Conservation (phyloP, 35 echinoderm and acorn worm genomes). For the Apostichopus californicus region DNA sequence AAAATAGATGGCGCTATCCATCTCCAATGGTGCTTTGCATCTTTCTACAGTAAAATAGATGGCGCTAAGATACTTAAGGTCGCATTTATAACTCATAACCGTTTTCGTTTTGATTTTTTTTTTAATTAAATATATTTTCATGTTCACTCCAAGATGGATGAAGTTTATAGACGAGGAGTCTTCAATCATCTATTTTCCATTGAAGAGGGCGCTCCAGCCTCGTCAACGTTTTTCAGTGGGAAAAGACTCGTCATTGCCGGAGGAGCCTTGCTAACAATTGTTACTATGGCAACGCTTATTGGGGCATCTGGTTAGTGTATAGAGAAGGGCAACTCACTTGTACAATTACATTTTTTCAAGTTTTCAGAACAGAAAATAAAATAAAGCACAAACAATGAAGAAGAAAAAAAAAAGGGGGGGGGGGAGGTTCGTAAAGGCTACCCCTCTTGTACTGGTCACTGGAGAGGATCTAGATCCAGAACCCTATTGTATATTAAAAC, state of each 20-base stretch:
- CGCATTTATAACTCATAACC: not conserved
- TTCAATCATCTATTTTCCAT: constrained; percentile 19
- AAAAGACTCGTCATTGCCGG: not conserved
- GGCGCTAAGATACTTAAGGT: too few species aligned
- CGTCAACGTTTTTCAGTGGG: not conserved
- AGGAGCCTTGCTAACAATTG: not conserved
- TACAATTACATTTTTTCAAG: too few species aligned
- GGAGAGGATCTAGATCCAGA: too few species aligned
- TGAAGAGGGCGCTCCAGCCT: not conserved
- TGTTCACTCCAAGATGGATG: not conserved
- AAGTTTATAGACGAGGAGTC: not conserved
- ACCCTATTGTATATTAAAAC: too few species aligned
- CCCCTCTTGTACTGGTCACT: too few species aligned
- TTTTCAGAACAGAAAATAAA: too few species aligned
- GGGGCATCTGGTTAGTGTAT: not conserved
- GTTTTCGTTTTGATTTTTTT: not conserved
- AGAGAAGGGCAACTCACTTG: not conserved
- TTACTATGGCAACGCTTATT: not conserved
- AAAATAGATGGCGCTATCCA: too few species aligned
- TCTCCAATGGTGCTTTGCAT: too few species aligned
- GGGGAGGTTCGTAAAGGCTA: too few species aligned
- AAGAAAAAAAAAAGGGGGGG: too few species aligned
- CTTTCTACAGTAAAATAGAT: too few species aligned
- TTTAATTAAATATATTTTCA: not conserved
- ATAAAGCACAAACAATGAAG: too few species aligned